Base-by-base conservation (phyloP, 1,140 invertebrate species). In the Mesaphorura yosii region DNA sequence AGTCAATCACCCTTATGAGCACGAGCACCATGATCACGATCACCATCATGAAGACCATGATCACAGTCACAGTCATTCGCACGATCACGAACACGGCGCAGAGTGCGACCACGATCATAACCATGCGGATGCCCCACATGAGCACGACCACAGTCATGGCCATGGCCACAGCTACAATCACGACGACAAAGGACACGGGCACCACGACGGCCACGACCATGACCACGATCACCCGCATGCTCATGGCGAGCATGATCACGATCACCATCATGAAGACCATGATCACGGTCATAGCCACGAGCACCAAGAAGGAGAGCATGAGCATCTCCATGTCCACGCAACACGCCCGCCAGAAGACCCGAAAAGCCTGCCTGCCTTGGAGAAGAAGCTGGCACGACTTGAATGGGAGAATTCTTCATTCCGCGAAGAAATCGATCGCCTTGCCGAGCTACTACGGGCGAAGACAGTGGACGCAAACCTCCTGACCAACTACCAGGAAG, bases 361-460 rank as follows among this genome's bases (percentile, higher is more conserved):
- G 5, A 25, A 45, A 28, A 37, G 40, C 28, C 26, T 55, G 27
- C 39, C 47, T 14, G 57, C 55, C 44, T 28, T 62, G 31, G 53
- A 57, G 41, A 62, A 59, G 47, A 58, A 50, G 19, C 41, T 62
- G 15, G 37, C 52, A 19, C 49, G 57, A 19, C 48, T 62, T 47
- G 46, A 62, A 41, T 62, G 60, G 60, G 57, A 62, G 52, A 62
- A 62, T 37, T 39, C 39, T 26, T 55, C 53, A 5, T 62, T 42
- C 34, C 40, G 51, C 28, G 47, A 42, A 17, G 60, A 62, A 49
- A 38, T 62, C n/a, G 51, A 56, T 26, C 53, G 45, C 44, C 28
- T 62, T 7, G 51, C 42, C 6, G 27, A 45, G 22, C 42, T 25
- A 20, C 41, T 53, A 14, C 48, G 48, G 23, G 38, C 27, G 7